Evolutionary conservation across 2,888 invertebrate genomes (phyloP), one percentile per base, ranked within the genome.

Genomic region (Xestia rhomboidea): DNA sequence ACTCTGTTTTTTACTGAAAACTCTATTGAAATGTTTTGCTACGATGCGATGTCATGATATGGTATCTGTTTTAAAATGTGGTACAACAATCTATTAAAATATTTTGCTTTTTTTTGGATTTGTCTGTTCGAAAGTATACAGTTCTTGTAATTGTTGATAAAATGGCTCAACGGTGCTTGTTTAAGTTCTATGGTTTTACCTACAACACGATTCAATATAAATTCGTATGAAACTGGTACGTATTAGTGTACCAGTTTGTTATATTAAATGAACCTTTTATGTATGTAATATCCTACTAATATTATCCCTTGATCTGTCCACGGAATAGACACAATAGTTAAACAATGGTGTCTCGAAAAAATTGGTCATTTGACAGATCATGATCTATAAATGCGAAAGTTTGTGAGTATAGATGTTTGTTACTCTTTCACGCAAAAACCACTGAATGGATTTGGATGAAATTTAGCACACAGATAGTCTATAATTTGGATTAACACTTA

Each of bases 21-120:
- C 15, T 51, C 13, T 41, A 57, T 57, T 64, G 38, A 34, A 77
- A 49, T 41, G 15, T 68, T 57, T 76, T 54, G 38, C 11, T 54
- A n/a, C n/a, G n/a, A n/a, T 24, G 24, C 24, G 7, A 51, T 41
- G 34, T 34, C 27, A 46, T 57, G 30, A 49, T 38, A 41, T 11
- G 30, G 11, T 68, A 76, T 81, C n/a, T 63, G 27, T 49, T 24
- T 73, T 64, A 41, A 38, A 38, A 41, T 15, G 24, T 46, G 15
- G 18, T 41, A 44, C 8, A 34, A 41, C 10, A 73, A 24, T 10
- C 24, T 24, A 51, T 51, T 54, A 34, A 24, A 24, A 27, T 41
- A 44, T 77, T 46, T 54, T 57, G 24, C 13, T 79, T n/a, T 79
- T 51, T 10, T 57, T 57, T 8, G 2, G 6, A 46, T 67, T 57